Percentiles rank a stretch among this genome's conserved stretches.
phyloP scores from a whole-genome alignment of 2,113 vertebrate species.

The Prinia subflava region DNA sequence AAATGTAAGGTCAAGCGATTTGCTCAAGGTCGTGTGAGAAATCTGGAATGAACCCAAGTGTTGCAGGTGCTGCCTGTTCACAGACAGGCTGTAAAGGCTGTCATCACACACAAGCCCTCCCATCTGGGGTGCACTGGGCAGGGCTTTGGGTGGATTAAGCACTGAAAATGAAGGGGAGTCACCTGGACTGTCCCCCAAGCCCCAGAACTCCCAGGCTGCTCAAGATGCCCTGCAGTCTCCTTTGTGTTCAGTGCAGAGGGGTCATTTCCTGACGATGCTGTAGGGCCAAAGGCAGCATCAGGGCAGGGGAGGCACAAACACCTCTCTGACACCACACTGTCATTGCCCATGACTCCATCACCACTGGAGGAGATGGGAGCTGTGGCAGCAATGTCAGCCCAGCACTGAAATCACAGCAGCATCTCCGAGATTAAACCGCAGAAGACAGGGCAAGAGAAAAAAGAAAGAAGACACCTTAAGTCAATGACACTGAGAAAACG shows the following conservation, averaged over 20 bases:
- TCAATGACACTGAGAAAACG: neutral
- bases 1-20: neutral
- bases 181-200: neutral
- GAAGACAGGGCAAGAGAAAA: neutral
- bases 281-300: accelerated
- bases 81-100: neutral
- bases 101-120: accelerated
- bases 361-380: neutral
- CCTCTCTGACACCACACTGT: accelerated
- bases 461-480: neutral
- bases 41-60: neutral
- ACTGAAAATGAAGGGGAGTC: neutral
- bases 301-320: neutral
- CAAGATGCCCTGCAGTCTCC: neutral
- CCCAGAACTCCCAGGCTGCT: accelerated
- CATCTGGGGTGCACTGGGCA: accelerated
- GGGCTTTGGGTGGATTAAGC: neutral
- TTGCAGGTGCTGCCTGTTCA: neutral
- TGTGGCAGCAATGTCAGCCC: neutral
- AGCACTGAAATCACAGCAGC: neutral
- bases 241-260: neutral
- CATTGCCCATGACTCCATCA: neutral
- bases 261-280: accelerated
- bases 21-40: neutral
- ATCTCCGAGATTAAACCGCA: neutral